Evolutionary conservation across 2,113 vertebrate species (phyloP), one percentile per base, ranked within the genome.

Genomic region (Scatophagus argus): DNA sequence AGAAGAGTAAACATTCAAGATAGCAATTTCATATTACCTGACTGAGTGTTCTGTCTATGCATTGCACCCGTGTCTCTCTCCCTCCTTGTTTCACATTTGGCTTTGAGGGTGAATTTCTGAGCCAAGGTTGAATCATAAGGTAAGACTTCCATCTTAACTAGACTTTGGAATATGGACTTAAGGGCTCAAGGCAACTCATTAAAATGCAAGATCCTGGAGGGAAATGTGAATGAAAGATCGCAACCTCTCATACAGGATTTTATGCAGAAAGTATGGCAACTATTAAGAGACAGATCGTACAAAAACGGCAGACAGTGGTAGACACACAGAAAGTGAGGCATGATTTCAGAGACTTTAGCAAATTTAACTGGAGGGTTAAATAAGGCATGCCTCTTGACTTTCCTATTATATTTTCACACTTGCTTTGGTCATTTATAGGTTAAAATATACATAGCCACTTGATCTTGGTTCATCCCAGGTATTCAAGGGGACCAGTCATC

Each of bases 121-220:
- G 69, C 70, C 62, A 64, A 83, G 77, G 77, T 60, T 81, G 64
- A 76, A 49, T 66, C 58, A n/a, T 58, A 51, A 74, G 67, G 74
- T 55, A 55, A 84, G 67, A 68, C 66, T 79, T 74, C 47, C 59
- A 34, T 84, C 68, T 82, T 74, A 84, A 83, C 74, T 51, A 60
- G 43, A 74, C 59, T 66, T 10, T 63, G 39, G 62, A 79, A 65
- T 59, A 64, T 79, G 41, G 77, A 83, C 84, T 68, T 39, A 83
- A 72, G 67, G 67, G 81, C 81, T 86, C 73, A 84, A 78, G 59
- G 75, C 69, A 70, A 69, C 75, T 83, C 56, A 86, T 88, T 88
- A 88, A 87, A 88, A 86, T 86, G 63, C 65, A 58, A 67, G 76
- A 86, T 79, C 79, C 46, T 1, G 2, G 81, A 66, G 85, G 84